These are phyloP conservation scores for Lysandra coridon DNA, from an alignment of 2,888 invertebrate species.

Conservation along the genomic window DNA sequence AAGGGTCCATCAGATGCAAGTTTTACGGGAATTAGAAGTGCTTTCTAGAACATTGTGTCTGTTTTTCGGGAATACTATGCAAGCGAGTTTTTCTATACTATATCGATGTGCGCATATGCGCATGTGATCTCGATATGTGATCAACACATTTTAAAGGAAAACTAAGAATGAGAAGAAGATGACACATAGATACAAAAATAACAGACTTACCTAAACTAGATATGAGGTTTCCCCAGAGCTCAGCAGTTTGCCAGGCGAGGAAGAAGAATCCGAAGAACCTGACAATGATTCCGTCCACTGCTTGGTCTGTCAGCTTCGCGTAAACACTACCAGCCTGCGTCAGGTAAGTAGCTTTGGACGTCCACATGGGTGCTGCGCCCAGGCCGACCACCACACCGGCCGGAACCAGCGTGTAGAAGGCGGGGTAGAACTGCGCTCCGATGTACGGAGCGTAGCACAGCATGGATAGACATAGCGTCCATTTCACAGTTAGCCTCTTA, in stretches of 20 bases:
- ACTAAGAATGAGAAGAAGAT: no score
- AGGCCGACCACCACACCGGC: slow-evolving; percentile 96
- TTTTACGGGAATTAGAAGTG: no score
- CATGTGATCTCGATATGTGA: no score
- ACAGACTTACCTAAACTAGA: slow-evolving; percentile 90
- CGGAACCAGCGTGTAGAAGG: slow-evolving; percentile 95
- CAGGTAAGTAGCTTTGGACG: slow-evolving; percentile 98
- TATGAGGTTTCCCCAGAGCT: slow-evolving; percentile 97
- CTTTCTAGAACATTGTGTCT: no score
- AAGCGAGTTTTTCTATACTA: no score
- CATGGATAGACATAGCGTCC: slow-evolving; percentile 96
- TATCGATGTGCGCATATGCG: no score
- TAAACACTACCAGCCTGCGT: slow-evolving; percentile 92
- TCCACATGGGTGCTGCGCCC: slow-evolving; percentile 99
- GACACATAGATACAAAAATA: not conserved
- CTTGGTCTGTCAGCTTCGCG: slow-evolving; percentile 92
- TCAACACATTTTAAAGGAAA: no score
- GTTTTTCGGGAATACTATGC: no score
- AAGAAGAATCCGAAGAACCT: slow-evolving; percentile 99
- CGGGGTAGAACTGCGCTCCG: slow-evolving; percentile 95
- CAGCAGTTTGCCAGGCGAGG: slow-evolving; percentile 97
- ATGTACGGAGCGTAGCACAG: slow-evolving; percentile 97
- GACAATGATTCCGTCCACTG: slow-evolving; percentile 95
- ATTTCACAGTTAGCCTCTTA: slow-evolving; percentile 96
- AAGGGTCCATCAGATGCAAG: not conserved